Base-by-base conservation (phyloP, 2,113 vertebrate genomes). In the Rhombomys opimus region DNA sequence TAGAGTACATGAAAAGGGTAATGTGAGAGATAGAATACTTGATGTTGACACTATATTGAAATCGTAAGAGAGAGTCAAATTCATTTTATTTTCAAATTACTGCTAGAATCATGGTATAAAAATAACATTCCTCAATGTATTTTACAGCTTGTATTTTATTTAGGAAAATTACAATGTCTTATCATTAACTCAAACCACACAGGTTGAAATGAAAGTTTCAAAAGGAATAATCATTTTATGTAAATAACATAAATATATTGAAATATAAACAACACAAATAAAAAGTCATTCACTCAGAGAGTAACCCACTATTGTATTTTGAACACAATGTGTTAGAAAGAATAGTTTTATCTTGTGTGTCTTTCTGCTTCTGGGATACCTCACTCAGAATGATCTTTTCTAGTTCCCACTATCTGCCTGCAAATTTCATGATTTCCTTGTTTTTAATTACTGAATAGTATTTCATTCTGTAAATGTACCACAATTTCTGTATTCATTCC, bases 81-180 rank as follows among this genome's bases (percentile, higher is more conserved):
- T 96, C 20, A n/a, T 0, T 75, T 96, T 95, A 90, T 92, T 98
- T 96, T 89, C 9, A 96, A 97, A 90, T 73, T n/a, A 0, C 15
- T 94, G 46, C 38, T 38, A 25, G 46, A 89, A 96, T 5, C 6
- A 46, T 20, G 17, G 18, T 75, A 20, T 46, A 46, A 46, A 46
- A 46, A 46, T 46, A 0, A 91, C 5, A 84, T 90, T 89, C 81
- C 76, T 68, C 87, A 87, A 82, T 97, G 61, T 90, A 72, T 8
- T 2, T 7, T 17, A 80, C 35, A 32, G 54, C 0, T 95, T 57
- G 59, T 75, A 2, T 85, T 95, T 97, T 94, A 78, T 96, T 94
- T 95, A 54, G 63, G 0, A 84, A 95, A 93, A 93, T 91, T 0
- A 41, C 80, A 95, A 93, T 25, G 63, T 14, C 95, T 90, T 88